Percentiles rank a stretch among this genome's conserved stretches.
Conservation (phyloP, 1,140 invertebrate species). For the Aethina tumida region DNA sequence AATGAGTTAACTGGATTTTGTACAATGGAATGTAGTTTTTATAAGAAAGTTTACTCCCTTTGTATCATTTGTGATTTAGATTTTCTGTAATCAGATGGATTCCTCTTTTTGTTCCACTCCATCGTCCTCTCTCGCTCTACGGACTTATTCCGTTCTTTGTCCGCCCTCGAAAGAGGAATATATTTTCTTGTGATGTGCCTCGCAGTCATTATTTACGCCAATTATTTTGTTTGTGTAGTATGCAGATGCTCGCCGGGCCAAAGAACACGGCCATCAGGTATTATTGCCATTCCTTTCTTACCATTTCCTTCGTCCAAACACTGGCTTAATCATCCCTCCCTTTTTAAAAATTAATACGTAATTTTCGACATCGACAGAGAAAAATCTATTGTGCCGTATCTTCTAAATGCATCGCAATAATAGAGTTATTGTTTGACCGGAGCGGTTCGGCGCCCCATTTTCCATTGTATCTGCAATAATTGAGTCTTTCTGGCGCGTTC, state of each 20-base stretch:
- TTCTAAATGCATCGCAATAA: no score
- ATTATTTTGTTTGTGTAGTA: slow-evolving; percentile 9
- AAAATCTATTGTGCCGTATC: no score
- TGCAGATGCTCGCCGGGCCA: not conserved
- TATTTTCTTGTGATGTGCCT: slow-evolving; percentile 1
- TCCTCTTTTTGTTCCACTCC: slow-evolving; percentile 12
- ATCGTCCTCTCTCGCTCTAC: no score
- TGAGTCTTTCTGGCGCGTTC: no score
- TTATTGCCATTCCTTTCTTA: not conserved
- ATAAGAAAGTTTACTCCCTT: slow-evolving; percentile 24
- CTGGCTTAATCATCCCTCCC: no score
- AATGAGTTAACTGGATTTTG: slow-evolving; percentile 26
- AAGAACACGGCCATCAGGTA: not conserved
- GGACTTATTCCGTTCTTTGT: not conserved
- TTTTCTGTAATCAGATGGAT: slow-evolving; percentile 24
- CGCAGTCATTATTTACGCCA: slow-evolving; percentile 13
- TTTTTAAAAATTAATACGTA: no score
- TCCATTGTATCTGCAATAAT: no score
- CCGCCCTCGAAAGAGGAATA: slow-evolving; percentile 6
- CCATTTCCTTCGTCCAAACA: no score
- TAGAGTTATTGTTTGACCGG: no score
- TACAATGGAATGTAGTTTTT: slow-evolving; percentile 26
- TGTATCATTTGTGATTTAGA: slow-evolving; percentile 29
- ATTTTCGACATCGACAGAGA: no score
- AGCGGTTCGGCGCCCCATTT: no score